Base-by-base conservation (phyloP, 2,888 invertebrate species). In the Drosophila testacea region DNA sequence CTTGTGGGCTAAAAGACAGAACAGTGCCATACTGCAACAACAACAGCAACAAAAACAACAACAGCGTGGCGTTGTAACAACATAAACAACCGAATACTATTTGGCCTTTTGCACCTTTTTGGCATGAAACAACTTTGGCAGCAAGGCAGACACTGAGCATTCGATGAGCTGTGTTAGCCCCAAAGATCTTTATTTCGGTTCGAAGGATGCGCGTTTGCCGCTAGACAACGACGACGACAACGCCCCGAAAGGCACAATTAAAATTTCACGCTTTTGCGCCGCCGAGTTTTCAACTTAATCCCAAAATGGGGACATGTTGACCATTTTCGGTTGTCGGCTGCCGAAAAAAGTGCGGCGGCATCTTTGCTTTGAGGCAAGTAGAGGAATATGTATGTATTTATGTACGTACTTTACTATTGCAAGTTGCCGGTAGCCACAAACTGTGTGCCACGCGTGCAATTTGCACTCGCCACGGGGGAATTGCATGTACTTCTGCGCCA, bases 241-340 rank as follows among this genome's bases (percentile, higher is more conserved):
- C 84, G 87, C 87, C 86, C 84, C 87, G 83, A 79, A 88, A 83
- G 84, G 69, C 85, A 87, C 85, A 86, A 88, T 86, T 86, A 86
- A 86, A 86, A 88, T 86, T 86, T 88, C 81, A 86, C 87, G 85
- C 88, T 81, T 60, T 70, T 65, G 60, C 48, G 51, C 50, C 13
- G 62, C 51, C n/a, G 52, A 54, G 39, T 34, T 57, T 47, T 47
- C 27, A 57, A 30, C 16, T 41, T 47, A 41, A 51, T 54, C 59
- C 88, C 83, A 80, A 76, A 57, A 88, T 74, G 70, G 60, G 76
- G 83, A 59, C 74, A 79, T 32, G 32, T 32, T 32, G 77, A 65
- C 81, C 87, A 82, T 86, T 81, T 82, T 69, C 54, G 82, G 84
- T 36, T 77, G 52, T 67, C 27, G 48, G 42, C 46, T 62, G 44